A percentile compares a stretch with the other conserved stretches of the same genome.
These are phyloP conservation scores for Cephonodes hylas DNA, from an alignment of 2,888 invertebrate genomes.

Conservation along the genomic window DNA sequence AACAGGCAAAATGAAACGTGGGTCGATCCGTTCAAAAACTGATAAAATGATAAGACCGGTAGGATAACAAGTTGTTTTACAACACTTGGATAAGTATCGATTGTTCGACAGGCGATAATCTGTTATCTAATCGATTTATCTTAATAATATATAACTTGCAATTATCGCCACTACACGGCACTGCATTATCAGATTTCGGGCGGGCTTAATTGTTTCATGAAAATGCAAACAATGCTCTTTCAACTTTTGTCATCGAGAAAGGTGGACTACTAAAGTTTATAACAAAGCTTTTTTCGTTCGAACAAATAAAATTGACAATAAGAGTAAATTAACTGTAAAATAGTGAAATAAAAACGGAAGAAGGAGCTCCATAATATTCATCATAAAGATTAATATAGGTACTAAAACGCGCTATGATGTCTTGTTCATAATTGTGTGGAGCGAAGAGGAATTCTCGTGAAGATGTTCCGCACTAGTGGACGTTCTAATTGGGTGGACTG, in stretches of 20 bases:
- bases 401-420: too few relatives aligned
- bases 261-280: neutral
- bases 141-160: conserved; percentile 22
- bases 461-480: too few relatives aligned
- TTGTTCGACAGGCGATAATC: conserved; percentile 35
- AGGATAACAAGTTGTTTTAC: conserved; percentile 39
- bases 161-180: conserved; percentile 29
- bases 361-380: too few relatives aligned
- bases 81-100: conserved; percentile 43
- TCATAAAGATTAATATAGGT: too few relatives aligned
- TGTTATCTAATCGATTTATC: conserved; percentile 34
- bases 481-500: too few relatives aligned
- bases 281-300: too few relatives aligned
- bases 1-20: conserved; percentile 11
- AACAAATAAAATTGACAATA: too few relatives aligned
- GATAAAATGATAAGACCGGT: conserved; percentile 21
- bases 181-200: conserved; percentile 13
- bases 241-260: neutral
- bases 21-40: conserved; percentile 18
- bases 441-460: too few relatives aligned
- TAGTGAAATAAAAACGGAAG: too few relatives aligned
- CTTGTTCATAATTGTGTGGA: too few relatives aligned
- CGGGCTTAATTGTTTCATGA: conserved; percentile 8
- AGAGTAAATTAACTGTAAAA: too few relatives aligned
- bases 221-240: neutral